phyloP scores from a whole-genome alignment of 2,888 invertebrate species.

The Pammene fasciana region DNA sequence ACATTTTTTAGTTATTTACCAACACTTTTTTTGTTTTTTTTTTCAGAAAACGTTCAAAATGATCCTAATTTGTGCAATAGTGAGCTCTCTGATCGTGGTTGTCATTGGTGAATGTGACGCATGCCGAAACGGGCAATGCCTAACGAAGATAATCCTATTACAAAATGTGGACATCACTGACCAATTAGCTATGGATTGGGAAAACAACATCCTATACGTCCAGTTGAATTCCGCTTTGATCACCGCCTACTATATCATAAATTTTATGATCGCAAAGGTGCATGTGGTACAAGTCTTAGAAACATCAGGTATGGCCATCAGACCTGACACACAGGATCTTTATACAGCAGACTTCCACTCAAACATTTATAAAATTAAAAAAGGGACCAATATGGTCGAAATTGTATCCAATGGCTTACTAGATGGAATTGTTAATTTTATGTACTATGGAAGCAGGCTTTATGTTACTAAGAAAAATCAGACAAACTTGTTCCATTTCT shows the following conservation, averaged over 20 bases:
- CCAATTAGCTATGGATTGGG: conserved; percentile 14
- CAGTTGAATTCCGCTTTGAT: conserved; percentile 6
- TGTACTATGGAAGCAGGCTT: conserved; percentile 7
- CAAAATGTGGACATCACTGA: conserved; percentile 15
- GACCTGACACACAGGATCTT: conserved; percentile 4
- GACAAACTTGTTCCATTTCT: not conserved
- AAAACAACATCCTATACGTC: conserved; percentile 7
- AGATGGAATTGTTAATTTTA: not conserved
- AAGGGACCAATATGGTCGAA: not conserved
- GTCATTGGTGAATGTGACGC: conserved; percentile 1
- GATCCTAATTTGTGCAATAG: not conserved
- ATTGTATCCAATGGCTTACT: not conserved
- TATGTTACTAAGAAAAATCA: not conserved
- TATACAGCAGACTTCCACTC: not conserved
- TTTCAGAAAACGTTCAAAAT: conserved; percentile 4
- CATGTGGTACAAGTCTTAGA: conserved; percentile 2
- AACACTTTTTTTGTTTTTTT: not conserved
- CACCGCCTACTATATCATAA: not conserved
- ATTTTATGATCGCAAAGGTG: not conserved
- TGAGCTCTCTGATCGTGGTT: not conserved
- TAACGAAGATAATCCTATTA: not conserved
- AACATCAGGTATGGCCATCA: conserved; percentile 5
- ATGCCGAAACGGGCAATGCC: not conserved
- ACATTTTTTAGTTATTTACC: too few relatives aligned
- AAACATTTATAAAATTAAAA: conserved; percentile 1